phyloP scores from a whole-genome alignment of 2,113 vertebrate genomes.

The Micronisus gabar region DNA sequence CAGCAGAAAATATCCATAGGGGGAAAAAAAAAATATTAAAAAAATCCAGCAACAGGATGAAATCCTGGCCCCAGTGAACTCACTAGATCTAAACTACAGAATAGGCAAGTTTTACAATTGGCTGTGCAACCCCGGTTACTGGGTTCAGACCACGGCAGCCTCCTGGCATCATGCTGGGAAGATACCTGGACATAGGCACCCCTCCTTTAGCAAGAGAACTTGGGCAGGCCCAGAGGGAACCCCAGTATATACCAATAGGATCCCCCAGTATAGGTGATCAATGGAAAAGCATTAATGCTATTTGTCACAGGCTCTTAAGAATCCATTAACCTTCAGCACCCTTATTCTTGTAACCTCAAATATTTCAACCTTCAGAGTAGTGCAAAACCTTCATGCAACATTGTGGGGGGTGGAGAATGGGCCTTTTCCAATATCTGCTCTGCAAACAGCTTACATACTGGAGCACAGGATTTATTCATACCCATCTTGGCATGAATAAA shows the following conservation, averaged over 20 bases:
- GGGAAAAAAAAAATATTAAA: background rate
- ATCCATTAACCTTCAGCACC: background rate
- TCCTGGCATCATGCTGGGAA: background rate
- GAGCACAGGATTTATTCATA: background rate
- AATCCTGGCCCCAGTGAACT: background rate
- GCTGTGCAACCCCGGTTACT: background rate
- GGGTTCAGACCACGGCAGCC: background rate
- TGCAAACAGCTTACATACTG: background rate
- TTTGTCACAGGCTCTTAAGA: background rate
- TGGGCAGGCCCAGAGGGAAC: background rate
- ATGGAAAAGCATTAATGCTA: background rate
- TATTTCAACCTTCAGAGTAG: background rate
- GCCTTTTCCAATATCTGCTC: background rate
- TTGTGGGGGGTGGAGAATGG: fast-evolving
- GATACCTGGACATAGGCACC: background rate
- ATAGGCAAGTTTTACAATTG: background rate
- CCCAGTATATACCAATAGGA: background rate
- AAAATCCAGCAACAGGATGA: background rate
- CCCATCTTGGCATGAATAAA: background rate
- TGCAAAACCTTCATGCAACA: background rate
- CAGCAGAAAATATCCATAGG: background rate
- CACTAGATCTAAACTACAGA: background rate
- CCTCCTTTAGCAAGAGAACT: background rate
- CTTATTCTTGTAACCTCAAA: background rate
- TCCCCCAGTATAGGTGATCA: background rate